Base-by-base conservation (phyloP, 2,113 vertebrate genomes). In the Alligator sinensis region DNA sequence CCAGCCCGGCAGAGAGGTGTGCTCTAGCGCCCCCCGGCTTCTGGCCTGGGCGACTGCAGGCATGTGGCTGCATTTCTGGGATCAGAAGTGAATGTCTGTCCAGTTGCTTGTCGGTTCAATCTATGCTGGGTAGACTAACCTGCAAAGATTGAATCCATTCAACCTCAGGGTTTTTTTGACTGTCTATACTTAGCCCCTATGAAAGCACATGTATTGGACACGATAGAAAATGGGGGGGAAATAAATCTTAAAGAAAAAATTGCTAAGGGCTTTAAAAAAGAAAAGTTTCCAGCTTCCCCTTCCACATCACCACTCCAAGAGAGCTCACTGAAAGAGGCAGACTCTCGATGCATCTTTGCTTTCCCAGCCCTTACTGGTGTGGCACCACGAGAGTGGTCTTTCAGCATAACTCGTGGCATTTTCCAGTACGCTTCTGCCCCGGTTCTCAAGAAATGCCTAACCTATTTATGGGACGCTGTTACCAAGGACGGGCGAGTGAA, bases 391-490 rank as follows among this genome's bases (percentile, higher is more conserved):
- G 97, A 97, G 94, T 94, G 95, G 95, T 96, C 94, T 94, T 95
- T 82, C 96, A 88, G 94, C 64, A 25, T 96, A 97, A 98, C 94
- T 96, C 95, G 92, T 95, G 96, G 90, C 94, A 95, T 96, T 97
- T 97, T 97, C 94, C 96, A 97, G 95, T 97, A 96, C 95, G 93
- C 96, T 96, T 96, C 96, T 95, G 92, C 86, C 78, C 59, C 96
- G 68, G 75, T 97, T 97, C 96, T 97, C 97, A 97, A 96, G 96
- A 96, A 97, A 78, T 80, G 90, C 94, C 95, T 92, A 94, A 97
- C 96, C 97, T 97, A 90, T 90, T 95, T 96, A 96, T 97, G 93
- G 96, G 78, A 83, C 95, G 94, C 94, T 96, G 97, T 97, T 98
- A 97, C 94, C 97, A 93, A 98, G 96, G 90, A 94, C 96, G 90